Evolutionary conservation across 2,113 vertebrate genomes (phyloP).

Genomic region (Uropsilus gracilis): DNA sequence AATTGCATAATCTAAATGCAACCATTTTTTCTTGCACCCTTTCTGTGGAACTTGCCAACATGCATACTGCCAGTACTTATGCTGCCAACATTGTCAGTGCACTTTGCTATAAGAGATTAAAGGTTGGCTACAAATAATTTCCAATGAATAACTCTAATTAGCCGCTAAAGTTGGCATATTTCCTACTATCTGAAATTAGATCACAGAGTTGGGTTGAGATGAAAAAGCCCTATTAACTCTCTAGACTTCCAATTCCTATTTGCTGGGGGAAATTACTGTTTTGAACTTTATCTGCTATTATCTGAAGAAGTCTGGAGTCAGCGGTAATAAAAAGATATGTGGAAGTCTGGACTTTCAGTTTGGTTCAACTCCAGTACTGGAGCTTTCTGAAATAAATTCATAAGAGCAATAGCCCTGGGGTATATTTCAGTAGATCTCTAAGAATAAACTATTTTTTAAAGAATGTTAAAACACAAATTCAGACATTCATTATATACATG

Average conservation of each 20-base stretch:
- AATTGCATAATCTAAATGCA: slow-evolving; percentile 71
- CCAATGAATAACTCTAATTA: slow-evolving; percentile 87
- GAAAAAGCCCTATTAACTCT: slow-evolving; percentile 85
- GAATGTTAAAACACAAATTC: not conserved
- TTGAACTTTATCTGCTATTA: slow-evolving; percentile 85
- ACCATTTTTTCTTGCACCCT: not conserved
- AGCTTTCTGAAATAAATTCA: slow-evolving; percentile 55
- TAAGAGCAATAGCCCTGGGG: slow-evolving; percentile 32
- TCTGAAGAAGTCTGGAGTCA: slow-evolving; percentile 82
- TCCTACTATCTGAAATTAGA: slow-evolving; percentile 89
- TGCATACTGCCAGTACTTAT: slow-evolving; percentile 66
- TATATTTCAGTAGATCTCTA: not conserved
- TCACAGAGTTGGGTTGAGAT: slow-evolving; percentile 84
- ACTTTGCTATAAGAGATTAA: slow-evolving; percentile 83
- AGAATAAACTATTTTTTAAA: slow-evolving; percentile 24
- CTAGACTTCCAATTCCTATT: slow-evolving; percentile 83
- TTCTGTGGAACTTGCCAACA: slow-evolving; percentile 60
- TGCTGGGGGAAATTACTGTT: slow-evolving; percentile 84
- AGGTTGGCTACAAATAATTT: slow-evolving; percentile 86
- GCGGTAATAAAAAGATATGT: slow-evolving; percentile 70
- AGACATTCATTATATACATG: not conserved
- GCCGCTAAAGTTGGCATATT: slow-evolving; percentile 84
- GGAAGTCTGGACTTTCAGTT: slow-evolving; percentile 52
- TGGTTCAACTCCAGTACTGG: slow-evolving; percentile 50
- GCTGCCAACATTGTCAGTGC: slow-evolving; percentile 71